Percentiles rank a stretch among this genome's conserved stretches.
phyloP scores from a whole-genome alignment of 2,113 vertebrate species.

The Notechis scutatus region DNA sequence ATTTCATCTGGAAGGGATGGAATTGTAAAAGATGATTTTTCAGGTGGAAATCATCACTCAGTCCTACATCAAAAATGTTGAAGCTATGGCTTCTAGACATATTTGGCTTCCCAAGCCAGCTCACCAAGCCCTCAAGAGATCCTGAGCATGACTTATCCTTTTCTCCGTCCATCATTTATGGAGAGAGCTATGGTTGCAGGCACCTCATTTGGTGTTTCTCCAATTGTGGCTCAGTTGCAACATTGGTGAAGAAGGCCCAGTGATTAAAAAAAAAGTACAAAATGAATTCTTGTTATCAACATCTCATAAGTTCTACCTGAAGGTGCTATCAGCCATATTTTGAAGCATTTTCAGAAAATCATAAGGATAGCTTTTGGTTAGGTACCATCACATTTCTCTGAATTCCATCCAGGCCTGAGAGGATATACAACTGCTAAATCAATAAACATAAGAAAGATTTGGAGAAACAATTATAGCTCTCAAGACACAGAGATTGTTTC shows the following conservation, averaged over 20 bases:
- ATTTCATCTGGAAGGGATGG: slow-evolving; percentile 38
- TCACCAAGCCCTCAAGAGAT: neutral
- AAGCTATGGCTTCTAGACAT: neutral
- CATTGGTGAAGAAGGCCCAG: neutral
- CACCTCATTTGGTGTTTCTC: neutral
- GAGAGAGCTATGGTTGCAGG: neutral
- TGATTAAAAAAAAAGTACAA: neutral
- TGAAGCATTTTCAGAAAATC: neutral
- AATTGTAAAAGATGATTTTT: slow-evolving; percentile 47
- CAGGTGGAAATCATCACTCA: slow-evolving; percentile 59
- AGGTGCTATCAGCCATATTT: neutral
- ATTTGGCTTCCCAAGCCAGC: neutral
- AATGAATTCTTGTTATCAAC: neutral
- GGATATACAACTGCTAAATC: neutral
- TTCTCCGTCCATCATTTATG: neutral
- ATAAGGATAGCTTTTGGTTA: neutral
- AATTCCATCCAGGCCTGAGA: neutral
- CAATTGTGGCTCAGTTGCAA: neutral
- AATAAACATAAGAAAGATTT: neutral
- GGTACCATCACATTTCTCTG: neutral
- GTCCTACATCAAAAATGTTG: neutral
- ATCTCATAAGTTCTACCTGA: neutral
- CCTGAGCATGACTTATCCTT: neutral
- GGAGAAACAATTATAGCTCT: neutral
- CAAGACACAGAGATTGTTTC: neutral